These are phyloP conservation scores for Bubo bubo DNA, from an alignment of 2,113 vertebrate species.

Conservation along the genomic window DNA sequence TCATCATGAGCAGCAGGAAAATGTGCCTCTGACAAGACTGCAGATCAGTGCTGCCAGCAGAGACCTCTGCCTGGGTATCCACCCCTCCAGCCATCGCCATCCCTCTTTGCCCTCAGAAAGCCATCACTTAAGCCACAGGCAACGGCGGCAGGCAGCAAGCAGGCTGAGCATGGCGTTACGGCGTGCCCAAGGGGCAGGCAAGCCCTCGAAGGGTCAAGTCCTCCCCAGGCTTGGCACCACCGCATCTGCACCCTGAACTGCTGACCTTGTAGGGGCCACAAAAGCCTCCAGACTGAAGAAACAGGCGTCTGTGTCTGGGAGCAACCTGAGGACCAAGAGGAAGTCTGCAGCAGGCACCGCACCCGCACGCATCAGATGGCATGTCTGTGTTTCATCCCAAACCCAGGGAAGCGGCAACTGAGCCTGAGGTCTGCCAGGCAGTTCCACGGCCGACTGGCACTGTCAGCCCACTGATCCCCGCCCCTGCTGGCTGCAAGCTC, in stretches of 20 bases:
- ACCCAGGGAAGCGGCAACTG: neutral
- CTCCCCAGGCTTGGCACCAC: neutral
- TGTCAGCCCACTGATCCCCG: neutral
- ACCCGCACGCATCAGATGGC: neutral
- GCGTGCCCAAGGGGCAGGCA: neutral
- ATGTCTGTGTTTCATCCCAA: neutral
- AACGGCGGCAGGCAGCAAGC: neutral
- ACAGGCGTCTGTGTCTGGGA: fast-evolving
- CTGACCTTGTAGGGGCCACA: neutral
- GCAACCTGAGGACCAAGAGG: neutral
- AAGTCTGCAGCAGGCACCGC: neutral
- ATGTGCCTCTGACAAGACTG: neutral
- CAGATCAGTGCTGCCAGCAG: neutral
- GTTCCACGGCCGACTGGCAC: neutral
- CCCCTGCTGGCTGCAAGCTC: neutral
- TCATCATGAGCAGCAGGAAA: neutral
- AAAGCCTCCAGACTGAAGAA: neutral
- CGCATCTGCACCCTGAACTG: neutral
- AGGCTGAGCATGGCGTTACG: neutral
- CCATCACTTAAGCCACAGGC: neutral
- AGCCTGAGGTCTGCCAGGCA: neutral
- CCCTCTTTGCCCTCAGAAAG: neutral
- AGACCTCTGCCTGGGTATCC: neutral
- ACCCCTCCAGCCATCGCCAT: neutral
- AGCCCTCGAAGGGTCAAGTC: neutral